phyloP scores from a whole-genome alignment of 2,888 invertebrate species.

The Synergus gifuensis region DNA sequence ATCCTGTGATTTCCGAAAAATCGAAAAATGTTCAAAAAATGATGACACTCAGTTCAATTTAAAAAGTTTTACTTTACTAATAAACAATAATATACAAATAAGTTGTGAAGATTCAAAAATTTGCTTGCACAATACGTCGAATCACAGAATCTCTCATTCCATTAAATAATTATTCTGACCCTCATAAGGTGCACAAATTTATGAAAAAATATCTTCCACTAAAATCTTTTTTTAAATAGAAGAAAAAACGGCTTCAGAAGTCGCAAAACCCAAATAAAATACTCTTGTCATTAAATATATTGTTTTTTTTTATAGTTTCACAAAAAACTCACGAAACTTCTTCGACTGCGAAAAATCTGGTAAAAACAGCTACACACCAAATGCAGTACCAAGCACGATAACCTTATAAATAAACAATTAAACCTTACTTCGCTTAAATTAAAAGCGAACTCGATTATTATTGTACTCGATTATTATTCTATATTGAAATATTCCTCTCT shows the following conservation, averaged over 20 bases:
- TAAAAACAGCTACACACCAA: constrained; percentile 9
- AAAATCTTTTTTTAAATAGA: background rate
- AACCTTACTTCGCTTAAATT: background rate
- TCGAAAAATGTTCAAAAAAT: background rate
- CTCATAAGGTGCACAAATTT: background rate
- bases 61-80: constrained; percentile 26
- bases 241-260: background rate
- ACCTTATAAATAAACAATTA: constrained; percentile 5
- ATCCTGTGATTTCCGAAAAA: background rate
- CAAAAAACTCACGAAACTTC: constrained; percentile 1
- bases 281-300: background rate
- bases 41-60: background rate
- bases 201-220: constrained; percentile 17
- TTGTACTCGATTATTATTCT: constrained; percentile 19
- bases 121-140: background rate
- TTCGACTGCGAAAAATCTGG: constrained; percentile 19
- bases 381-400: constrained; percentile 23
- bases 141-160: background rate
- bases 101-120: constrained; percentile 8
- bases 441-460: background rate
- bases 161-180: background rate
- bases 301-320: constrained; percentile 14
- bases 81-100: constrained; percentile 33
- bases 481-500: background rate
- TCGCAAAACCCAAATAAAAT: background rate